These are phyloP conservation scores for Hylyphantes graminicola DNA, from an alignment of 1,140 invertebrate genomes.

Conservation along the genomic window DNA sequence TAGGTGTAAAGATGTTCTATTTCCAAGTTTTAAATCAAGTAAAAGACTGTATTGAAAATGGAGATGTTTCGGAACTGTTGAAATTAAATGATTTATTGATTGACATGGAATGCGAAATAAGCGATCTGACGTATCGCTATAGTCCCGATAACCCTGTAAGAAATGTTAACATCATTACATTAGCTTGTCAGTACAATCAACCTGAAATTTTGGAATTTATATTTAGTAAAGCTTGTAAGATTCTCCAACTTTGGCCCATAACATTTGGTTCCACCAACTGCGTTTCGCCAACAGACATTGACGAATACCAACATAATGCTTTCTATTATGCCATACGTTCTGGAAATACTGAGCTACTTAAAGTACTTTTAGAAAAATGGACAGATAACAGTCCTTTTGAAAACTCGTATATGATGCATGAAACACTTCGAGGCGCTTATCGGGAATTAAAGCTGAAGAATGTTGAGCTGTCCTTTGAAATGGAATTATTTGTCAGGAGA, in stretches of 20 bases:
- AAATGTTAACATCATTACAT: constrained; percentile 1
- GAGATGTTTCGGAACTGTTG: neutral
- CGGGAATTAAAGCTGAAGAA: constrained; percentile 33
- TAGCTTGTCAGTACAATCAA: constrained; percentile 18
- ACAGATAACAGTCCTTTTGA: neutral
- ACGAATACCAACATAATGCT: constrained; percentile 25
- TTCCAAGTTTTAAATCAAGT: neutral
- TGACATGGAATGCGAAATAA: neutral
- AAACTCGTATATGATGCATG: constrained; percentile 1
- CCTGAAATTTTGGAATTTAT: neutral
- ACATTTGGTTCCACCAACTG: neutral
- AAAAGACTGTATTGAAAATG: neutral
- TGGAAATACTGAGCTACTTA: neutral
- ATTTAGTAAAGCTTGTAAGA: neutral
- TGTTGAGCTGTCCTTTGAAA: constrained; percentile 7
- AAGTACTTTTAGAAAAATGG: constrained; percentile 30
- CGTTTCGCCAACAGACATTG: neutral
- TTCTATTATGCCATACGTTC: constrained; percentile 45
- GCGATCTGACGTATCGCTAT: neutral
- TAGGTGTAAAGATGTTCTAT: constrained; percentile 12
- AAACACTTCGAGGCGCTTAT: neutral
- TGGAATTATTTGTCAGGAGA: constrained; percentile 17
- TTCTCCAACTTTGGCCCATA: neutral
- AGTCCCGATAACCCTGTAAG: neutral
- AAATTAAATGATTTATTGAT: neutral